phyloP scores from a whole-genome alignment of 2,888 invertebrate species.

The Habrosyne pyritoides region DNA sequence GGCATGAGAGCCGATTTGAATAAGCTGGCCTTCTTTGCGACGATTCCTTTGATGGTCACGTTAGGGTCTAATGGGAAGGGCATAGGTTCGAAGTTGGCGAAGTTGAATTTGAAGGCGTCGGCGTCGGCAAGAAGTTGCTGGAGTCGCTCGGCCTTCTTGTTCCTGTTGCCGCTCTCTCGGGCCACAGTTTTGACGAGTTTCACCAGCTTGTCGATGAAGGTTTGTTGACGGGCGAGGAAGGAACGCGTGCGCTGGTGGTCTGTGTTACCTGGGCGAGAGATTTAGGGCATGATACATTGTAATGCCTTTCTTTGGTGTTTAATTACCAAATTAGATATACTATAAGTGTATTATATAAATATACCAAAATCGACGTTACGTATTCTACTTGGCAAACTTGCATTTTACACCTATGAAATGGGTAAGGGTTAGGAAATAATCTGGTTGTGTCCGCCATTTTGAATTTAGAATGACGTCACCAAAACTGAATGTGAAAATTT shows the following conservation, averaged over 20 bases:
- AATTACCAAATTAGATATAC: no score
- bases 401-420: no score
- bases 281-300: no score
- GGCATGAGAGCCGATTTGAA: conserved; percentile 99
- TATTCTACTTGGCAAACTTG: no score
- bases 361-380: no score
- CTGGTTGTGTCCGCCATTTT: no score
- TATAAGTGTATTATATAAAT: no score
- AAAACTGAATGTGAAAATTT: no score
- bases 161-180: conserved; percentile 95
- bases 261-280: conserved; percentile 72
- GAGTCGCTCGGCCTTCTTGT: conserved; percentile 95
- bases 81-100: conserved; percentile 94
- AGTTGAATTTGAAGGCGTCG: conserved; percentile 92
- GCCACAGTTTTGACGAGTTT: conserved; percentile 94
- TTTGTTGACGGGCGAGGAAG: conserved; percentile 92
- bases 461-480: no score
- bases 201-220: conserved; percentile 95
- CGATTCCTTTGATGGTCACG: conserved; percentile 93
- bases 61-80: conserved; percentile 98
- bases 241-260: conserved; percentile 89
- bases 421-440: no score
- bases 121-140: conserved; percentile 92
- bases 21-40: conserved; percentile 94
- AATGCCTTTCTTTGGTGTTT: no score